Conservation (phyloP, 1,140 invertebrate genomes). For the Nebria ingens region DNA sequence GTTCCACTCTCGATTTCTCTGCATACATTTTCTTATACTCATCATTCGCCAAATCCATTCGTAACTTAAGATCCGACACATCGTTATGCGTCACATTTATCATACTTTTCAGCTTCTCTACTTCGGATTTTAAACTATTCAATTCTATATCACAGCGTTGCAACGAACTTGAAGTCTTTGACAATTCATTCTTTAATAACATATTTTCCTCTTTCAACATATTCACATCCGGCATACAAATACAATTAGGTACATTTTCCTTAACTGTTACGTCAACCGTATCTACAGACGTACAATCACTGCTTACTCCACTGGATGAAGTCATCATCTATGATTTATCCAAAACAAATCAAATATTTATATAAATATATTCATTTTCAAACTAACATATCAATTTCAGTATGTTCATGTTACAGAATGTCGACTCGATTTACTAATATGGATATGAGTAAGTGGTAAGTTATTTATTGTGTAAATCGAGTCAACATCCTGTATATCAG, state of each 20-base stretch:
- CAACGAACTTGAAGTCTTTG: neutral
- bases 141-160: neutral
- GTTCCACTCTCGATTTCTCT: neutral
- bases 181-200: neutral
- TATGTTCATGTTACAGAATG: no score
- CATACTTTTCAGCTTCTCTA: neutral
- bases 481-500: no score
- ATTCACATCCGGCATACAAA: no score
- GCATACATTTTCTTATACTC: conserved; percentile 2
- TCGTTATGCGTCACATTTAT: neutral
- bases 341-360: no score
- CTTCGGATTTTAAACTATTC: neutral
- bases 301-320: neutral
- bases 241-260: no score
- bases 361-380: no score
- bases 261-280: neutral
- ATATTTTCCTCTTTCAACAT: neutral
- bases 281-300: neutral
- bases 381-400: no score
- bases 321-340: no score
- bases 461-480: no score
- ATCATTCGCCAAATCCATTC: conserved; percentile 2
- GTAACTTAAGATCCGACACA: neutral
- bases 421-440: no score
- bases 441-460: no score